phyloP scores from a whole-genome alignment of 2,888 invertebrate genomes.

The Scrobipalpa atriplicella region DNA sequence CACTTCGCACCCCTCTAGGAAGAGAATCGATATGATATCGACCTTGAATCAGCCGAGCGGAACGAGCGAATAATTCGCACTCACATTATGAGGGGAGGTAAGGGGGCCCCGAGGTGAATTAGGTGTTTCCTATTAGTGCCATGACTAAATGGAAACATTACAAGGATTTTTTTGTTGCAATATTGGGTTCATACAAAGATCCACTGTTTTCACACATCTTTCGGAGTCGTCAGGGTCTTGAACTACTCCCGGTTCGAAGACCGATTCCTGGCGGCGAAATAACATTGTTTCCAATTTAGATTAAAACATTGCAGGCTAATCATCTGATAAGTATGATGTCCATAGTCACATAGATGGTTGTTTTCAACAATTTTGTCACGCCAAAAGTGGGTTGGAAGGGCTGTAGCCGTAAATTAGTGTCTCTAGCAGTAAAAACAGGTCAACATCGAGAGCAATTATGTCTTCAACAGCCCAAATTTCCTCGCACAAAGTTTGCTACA shows the following conservation, averaged over 20 bases:
- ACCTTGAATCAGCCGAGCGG: conserved; percentile 69
- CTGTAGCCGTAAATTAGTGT: neutral
- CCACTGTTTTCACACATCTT: too few relatives aligned
- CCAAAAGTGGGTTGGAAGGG: neutral
- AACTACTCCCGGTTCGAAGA: too few relatives aligned
- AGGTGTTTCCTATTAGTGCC: conserved; percentile 19
- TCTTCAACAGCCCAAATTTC: conserved; percentile 19
- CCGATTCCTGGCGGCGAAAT: too few relatives aligned
- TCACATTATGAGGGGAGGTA: conserved; percentile 43
- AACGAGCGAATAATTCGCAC: conserved; percentile 61
- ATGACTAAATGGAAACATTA: conserved; percentile 20
- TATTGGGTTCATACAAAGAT: neutral
- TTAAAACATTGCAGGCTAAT: too few relatives aligned
- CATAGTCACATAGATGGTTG: too few relatives aligned
- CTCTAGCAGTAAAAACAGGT: neutral
- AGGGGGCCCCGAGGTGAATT: conserved; percentile 26
- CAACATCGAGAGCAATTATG: neutral
- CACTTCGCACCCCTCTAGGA: conserved; percentile 51
- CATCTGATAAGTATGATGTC: too few relatives aligned
- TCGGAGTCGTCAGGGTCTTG: too few relatives aligned
- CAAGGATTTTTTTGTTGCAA: neutral
- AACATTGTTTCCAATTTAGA: too few relatives aligned
- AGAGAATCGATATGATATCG: conserved; percentile 62
- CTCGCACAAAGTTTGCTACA: conserved; percentile 15
- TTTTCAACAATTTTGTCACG: too few relatives aligned